Evolutionary conservation across 2,113 vertebrate species (phyloP), one percentile per base, ranked within the genome.

Genomic region (Brachypodius melanocephalos): DNA sequence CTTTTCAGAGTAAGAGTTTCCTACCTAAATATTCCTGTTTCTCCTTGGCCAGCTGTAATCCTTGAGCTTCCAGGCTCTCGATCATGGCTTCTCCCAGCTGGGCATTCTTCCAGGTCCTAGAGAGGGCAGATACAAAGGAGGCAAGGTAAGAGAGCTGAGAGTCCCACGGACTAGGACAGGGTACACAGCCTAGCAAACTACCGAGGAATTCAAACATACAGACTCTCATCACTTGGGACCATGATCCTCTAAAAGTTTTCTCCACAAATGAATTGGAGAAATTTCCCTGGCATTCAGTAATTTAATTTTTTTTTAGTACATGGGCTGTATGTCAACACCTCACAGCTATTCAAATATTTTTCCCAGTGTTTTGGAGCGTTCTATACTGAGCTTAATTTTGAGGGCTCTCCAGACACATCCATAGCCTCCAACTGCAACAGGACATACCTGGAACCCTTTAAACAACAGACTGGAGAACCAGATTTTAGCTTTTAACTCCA

Each of bases 81-180:
- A 99, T 99, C 99, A 99, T 99, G 92, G 99, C 99, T 97, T 99
- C 99, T 54, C 99, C 99, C 69, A 99, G 97, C 90, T 99, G 99
- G 76, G 99, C 98, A 38, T 99, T 99, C 97, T 98, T 99, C 99
- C 99, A 99, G 18, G 99, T 99, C 74, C 99, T 99, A 88, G 34
- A 55, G 92, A 95, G 29, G 79, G 22, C 74, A 58, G 69, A 71
- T 72, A 76, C 45, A 96, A 89, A 97, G 55, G 48, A 92, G 73
- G 71, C 48, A 81, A 80, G 0, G 3, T 81, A 76, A 91, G 77
- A 93, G 77, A 73, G 38, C 73, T 85, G 31, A 80, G 58, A 9
- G n/a, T 73, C 15, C 14, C 52, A n/a, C 2, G 5, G 65, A 52
- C 22, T 1, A 3, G 81, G 46, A 28, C 21, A 58, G 26, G 7